Percentiles rank a stretch among this genome's conserved stretches.
These are phyloP conservation scores for Drosophila navojoa DNA, from an alignment of 1,140 invertebrate species.

Conservation along the genomic window DNA sequence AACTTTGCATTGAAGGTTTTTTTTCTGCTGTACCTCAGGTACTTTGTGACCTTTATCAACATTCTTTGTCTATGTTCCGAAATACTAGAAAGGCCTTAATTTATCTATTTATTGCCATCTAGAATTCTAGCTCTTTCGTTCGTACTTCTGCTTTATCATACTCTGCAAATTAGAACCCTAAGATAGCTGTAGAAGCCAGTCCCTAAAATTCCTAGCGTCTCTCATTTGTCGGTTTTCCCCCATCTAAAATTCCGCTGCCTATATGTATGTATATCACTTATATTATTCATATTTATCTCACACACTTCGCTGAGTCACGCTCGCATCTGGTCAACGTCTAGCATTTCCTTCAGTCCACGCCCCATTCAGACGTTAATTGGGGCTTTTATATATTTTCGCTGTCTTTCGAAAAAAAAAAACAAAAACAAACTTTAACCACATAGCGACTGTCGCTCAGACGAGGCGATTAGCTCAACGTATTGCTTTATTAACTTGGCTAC, in stretches of 20 bases:
- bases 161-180: no score
- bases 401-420: background rate
- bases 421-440: slow-evolving; percentile 3
- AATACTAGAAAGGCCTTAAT: no score
- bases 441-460: slow-evolving; percentile 51
- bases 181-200: no score
- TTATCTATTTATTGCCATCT: no score
- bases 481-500: slow-evolving; percentile 48
- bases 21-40: no score
- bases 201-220: no score
- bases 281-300: background rate
- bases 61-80: no score
- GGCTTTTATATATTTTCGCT: background rate
- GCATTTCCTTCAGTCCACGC: background rate
- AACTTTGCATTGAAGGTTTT: no score
- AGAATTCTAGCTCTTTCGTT: no score
- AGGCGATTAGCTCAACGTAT: slow-evolving; percentile 27
- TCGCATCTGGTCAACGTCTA: background rate
- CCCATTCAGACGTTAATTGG: slow-evolving; percentile 11
- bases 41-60: no score
- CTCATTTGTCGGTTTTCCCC: no score
- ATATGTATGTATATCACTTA: background rate
- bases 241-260: background rate
- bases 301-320: slow-evolving; percentile 10
- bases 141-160: no score